phyloP scores from a whole-genome alignment of 2,888 invertebrate species.

The Calliscelio sp. region DNA sequence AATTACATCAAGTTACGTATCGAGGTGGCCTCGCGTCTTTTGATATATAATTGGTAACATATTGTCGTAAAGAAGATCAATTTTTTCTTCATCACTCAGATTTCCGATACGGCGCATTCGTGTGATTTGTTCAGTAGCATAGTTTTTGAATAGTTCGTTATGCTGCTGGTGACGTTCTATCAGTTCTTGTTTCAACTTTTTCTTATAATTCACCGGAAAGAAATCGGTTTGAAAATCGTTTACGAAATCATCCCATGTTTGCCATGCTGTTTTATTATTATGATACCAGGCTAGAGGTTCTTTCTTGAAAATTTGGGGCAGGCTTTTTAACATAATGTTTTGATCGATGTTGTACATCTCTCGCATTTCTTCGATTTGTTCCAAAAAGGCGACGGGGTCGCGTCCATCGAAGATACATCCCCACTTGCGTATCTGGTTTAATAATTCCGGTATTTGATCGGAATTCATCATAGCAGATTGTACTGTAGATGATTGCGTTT shows the following conservation, averaged over 20 bases:
- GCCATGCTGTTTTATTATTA: conserved; percentile 1
- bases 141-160: not conserved
- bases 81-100: not conserved
- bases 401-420: conserved; percentile 7
- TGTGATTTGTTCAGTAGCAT: not conserved
- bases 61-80: not conserved
- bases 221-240: not conserved
- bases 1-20: not conserved
- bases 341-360: not conserved
- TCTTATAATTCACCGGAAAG: not conserved
- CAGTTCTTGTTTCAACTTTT: not conserved
- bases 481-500: too few relatives aligned
- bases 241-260: not conserved
- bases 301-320: conserved; percentile 1
- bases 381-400: not conserved
- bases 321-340: not conserved
- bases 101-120: not conserved
- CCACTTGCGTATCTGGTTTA: conserved; percentile 16
- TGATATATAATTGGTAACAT: not conserved
- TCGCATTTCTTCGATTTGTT: conserved; percentile 9
- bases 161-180: not conserved
- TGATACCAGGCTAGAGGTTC: conserved; percentile 11
- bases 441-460: too few relatives aligned
- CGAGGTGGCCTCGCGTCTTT: not conserved
- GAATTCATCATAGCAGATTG: too few relatives aligned